Evolutionary conservation across 2,888 invertebrate genomes (phyloP).

Genomic region (Lydus trimaculatus): DNA sequence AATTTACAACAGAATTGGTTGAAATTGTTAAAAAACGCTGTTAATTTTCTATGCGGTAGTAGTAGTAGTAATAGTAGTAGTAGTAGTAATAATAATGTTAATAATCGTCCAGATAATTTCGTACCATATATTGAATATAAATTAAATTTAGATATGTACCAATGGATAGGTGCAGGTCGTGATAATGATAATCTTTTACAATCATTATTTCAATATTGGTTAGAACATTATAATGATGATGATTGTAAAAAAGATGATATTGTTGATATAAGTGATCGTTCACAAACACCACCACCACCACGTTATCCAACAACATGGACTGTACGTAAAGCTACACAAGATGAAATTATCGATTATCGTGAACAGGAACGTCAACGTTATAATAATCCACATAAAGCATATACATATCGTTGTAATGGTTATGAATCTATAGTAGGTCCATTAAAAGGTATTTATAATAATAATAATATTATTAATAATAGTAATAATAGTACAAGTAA

Average conservation of each 20-base stretch:
- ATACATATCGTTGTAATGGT: slow-evolving; percentile 81
- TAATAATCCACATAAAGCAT: slow-evolving; percentile 89
- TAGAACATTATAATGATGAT: slow-evolving; percentile 64
- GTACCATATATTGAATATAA: slow-evolving; percentile 90
- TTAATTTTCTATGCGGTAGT: slow-evolving; percentile 80
- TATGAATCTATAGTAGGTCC: slow-evolving; percentile 86
- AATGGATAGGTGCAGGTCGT: slow-evolving; percentile 94
- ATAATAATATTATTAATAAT: slow-evolving; percentile 57
- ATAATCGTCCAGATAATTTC: slow-evolving; percentile 80
- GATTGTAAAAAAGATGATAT: slow-evolving; percentile 55
- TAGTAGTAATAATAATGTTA: not conserved
- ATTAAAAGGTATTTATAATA: slow-evolving; percentile 70
- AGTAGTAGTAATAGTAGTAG: not conserved
- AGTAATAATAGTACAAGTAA: not conserved
- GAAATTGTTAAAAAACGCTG: slow-evolving; percentile 75
- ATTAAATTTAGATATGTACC: slow-evolving; percentile 73
- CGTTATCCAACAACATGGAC: slow-evolving; percentile 83
- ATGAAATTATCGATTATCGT: slow-evolving; percentile 80
- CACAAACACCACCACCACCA: slow-evolving; percentile 64
- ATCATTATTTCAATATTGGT: slow-evolving; percentile 81
- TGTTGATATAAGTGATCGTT: slow-evolving; percentile 56
- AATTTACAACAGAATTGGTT: slow-evolving; percentile 76
- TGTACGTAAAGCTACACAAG: slow-evolving; percentile 77
- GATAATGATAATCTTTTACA: slow-evolving; percentile 83
- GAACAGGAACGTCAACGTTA: slow-evolving; percentile 85